Evolutionary conservation across 1,140 invertebrate genomes (phyloP).

Genomic region (Neodiprion pinetum): DNA sequence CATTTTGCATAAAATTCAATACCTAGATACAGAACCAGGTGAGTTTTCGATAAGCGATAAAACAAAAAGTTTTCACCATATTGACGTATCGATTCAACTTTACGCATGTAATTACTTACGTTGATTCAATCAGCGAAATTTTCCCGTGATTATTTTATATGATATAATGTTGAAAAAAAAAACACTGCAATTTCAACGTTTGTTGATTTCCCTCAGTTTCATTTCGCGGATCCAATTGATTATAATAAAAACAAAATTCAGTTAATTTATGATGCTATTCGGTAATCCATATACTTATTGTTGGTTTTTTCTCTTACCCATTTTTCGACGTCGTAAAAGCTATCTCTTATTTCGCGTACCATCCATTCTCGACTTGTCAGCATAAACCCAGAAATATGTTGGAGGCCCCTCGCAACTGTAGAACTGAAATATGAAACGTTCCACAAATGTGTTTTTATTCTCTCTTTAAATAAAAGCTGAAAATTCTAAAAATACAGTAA

Average conservation of each 20-base stretch:
- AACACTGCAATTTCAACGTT: no score
- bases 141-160: no score
- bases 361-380: conserved; percentile 34
- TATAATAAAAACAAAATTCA: no score
- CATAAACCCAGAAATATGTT: conserved; percentile 42
- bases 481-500: background rate
- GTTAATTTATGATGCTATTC: background rate
- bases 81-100: background rate
- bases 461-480: background rate
- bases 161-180: no score
- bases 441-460: background rate
- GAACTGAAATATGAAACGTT: background rate
- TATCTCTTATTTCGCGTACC: conserved; percentile 30
- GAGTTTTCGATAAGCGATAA: background rate
- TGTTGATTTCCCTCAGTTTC: no score
- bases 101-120: background rate
- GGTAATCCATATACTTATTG: background rate
- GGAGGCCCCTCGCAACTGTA: conserved; percentile 8
- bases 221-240: no score
- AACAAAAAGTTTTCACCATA: background rate
- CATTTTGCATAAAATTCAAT: conserved; percentile 6
- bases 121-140: background rate
- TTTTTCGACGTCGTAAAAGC: conserved; percentile 6
- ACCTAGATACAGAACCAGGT: background rate
- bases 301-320: background rate